These are phyloP conservation scores for Trachelus tabidus DNA, from an alignment of 2,888 invertebrate species.

Conservation along the genomic window DNA sequence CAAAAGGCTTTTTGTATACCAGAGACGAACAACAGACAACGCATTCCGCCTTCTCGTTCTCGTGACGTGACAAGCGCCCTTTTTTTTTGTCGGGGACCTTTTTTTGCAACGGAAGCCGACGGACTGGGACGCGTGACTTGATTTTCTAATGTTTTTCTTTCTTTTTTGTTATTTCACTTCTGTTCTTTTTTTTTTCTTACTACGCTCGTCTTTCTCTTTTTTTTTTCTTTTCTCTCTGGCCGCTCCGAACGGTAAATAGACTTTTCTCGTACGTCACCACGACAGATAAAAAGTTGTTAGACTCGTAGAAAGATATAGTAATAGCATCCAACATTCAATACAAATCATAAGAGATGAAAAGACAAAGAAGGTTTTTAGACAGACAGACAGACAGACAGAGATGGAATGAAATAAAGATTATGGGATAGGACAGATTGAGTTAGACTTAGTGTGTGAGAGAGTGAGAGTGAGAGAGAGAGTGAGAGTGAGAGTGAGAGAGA, in stretches of 20 bases:
- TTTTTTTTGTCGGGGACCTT: background rate
- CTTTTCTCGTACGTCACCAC: conserved; percentile 54
- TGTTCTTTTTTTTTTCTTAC: background rate
- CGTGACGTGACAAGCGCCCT: background rate
- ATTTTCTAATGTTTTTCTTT: background rate
- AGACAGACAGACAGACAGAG: background rate
- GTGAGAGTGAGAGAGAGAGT: too few relatives aligned
- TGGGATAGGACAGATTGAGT: background rate
- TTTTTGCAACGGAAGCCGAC: background rate
- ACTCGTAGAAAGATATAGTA: conserved; percentile 22
- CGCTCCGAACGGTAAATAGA: conserved; percentile 33
- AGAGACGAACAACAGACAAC: background rate
- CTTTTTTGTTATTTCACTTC: background rate
- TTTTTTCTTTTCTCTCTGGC: background rate
- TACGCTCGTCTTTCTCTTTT: background rate
- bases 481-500: conserved; percentile 7
- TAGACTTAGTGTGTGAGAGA: background rate
- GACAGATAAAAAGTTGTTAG: conserved; percentile 38
- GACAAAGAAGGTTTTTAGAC: background rate
- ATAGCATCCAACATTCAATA: conserved; percentile 63
- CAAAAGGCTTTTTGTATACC: background rate
- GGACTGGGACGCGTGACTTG: background rate
- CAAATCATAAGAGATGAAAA: conserved; percentile 41
- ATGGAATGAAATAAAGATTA: background rate
- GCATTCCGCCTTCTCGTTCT: background rate